phyloP scores from a whole-genome alignment of 2,797 vertebrate genomes.

The Remorina albescens region DNA sequence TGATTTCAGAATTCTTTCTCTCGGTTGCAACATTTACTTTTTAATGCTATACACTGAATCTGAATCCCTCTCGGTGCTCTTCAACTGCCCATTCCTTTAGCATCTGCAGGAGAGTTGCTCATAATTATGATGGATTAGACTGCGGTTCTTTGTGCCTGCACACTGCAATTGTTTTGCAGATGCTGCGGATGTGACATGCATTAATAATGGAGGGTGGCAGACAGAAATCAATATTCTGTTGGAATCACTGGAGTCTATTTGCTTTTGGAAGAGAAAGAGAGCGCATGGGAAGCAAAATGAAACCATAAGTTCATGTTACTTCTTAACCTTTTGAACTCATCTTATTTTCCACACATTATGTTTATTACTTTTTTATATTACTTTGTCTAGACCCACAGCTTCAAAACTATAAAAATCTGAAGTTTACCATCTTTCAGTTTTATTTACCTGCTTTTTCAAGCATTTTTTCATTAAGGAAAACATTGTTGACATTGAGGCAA shows the following conservation, averaged over 20 bases:
- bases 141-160: slow-evolving; percentile 83
- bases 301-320: slow-evolving; percentile 21
- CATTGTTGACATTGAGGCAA: not conserved
- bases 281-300: slow-evolving; percentile 9
- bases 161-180: slow-evolving; percentile 91
- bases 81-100: slow-evolving; percentile 64
- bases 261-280: slow-evolving; percentile 29
- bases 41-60: slow-evolving; percentile 32
- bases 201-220: slow-evolving; percentile 84
- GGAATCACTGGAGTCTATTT: slow-evolving; percentile 62
- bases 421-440: not conserved
- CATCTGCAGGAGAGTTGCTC: slow-evolving; percentile 87
- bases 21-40: slow-evolving; percentile 10
- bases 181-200: slow-evolving; percentile 89
- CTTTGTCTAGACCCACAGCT: not conserved
- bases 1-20: not conserved
- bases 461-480: not conserved
- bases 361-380: slow-evolving; percentile 6
- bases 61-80: slow-evolving; percentile 31
- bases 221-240: slow-evolving; percentile 74
- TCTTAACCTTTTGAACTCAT: slow-evolving; percentile 6
- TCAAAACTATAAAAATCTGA: not conserved
- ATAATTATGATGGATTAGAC: slow-evolving; percentile 94
- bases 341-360: slow-evolving; percentile 19
- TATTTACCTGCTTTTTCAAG: not conserved